These are phyloP conservation scores for Anarrhichthys ocellatus DNA, from an alignment of 2,113 vertebrate genomes.

Conservation along the genomic window DNA sequence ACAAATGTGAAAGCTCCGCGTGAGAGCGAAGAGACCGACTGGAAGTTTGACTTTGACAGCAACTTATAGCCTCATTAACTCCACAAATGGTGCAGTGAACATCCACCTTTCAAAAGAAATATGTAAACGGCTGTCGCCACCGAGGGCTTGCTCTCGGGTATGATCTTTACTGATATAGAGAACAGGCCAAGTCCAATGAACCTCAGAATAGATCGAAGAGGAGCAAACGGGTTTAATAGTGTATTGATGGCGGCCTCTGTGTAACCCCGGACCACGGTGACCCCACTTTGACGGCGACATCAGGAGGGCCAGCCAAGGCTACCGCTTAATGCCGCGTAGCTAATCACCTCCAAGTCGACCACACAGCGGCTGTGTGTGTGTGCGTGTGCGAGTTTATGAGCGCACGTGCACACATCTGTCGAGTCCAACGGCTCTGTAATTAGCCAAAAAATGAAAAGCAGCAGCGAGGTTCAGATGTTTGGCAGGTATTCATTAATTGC, in stretches of 20 bases:
- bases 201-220: constrained; percentile 34
- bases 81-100: constrained; percentile 45
- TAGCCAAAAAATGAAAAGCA: constrained; percentile 60
- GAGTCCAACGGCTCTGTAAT: constrained; percentile 59
- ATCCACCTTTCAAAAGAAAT: constrained; percentile 53
- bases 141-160: constrained; percentile 2
- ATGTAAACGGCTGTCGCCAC: constrained; percentile 31
- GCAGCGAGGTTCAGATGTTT: constrained; percentile 58
- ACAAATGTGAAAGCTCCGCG: constrained; percentile 20
- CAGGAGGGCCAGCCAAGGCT: constrained; percentile 21
- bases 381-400: constrained; percentile 16
- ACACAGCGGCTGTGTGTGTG: background rate
- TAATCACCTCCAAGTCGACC: constrained; percentile 56
- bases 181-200: constrained; percentile 28
- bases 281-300: constrained; percentile 40
- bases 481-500: constrained; percentile 70
- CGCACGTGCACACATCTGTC: constrained; percentile 27
- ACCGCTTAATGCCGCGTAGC: constrained; percentile 43
- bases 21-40: constrained; percentile 11
- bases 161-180: constrained; percentile 33
- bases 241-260: constrained; percentile 46
- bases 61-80: constrained; percentile 60
- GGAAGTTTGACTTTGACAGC: constrained; percentile 44
- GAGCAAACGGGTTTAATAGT: constrained; percentile 51
- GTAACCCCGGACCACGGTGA: constrained; percentile 28